Percentiles rank a stretch among this genome's conserved stretches.
phyloP scores from a whole-genome alignment of 2,113 vertebrate species.

The Lucifuga dentata region DNA sequence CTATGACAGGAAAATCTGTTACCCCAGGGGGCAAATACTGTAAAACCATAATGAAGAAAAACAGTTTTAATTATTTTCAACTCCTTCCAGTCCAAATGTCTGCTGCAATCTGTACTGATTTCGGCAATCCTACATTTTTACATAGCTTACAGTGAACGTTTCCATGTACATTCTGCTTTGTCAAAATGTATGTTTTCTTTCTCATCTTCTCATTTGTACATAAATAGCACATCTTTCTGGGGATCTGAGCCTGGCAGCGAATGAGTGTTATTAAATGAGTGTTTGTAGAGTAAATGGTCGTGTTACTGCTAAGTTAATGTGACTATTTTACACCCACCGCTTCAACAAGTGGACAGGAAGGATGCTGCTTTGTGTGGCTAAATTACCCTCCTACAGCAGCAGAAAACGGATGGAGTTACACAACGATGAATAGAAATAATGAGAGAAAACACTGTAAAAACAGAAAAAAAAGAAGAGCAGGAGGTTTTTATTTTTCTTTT shows the following conservation, averaged over 20 bases:
- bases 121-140: neutral
- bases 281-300: constrained; percentile 32
- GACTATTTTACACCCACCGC: constrained; percentile 34
- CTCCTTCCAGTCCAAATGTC: constrained; percentile 3
- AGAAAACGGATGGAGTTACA: neutral
- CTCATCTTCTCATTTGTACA: neutral
- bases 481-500: neutral
- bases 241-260: constrained; percentile 4
- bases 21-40: constrained; percentile 21
- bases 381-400: constrained; percentile 31
- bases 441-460: constrained; percentile 38
- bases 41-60: constrained; percentile 34
- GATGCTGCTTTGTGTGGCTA: constrained; percentile 37
- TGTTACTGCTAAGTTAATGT: constrained; percentile 26
- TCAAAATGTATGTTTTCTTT: neutral
- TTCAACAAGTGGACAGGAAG: constrained; percentile 27
- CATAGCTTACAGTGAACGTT: neutral
- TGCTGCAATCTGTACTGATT: neutral
- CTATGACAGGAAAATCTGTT: constrained; percentile 5
- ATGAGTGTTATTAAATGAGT: constrained; percentile 20
- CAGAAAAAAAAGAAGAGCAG: constrained; percentile 18
- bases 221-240: constrained; percentile 12
- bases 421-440: constrained; percentile 38
- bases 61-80: constrained; percentile 44
- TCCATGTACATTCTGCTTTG: neutral